Base-by-base conservation (phyloP, 2,888 invertebrate genomes). In the Mactromeris polynyma region DNA sequence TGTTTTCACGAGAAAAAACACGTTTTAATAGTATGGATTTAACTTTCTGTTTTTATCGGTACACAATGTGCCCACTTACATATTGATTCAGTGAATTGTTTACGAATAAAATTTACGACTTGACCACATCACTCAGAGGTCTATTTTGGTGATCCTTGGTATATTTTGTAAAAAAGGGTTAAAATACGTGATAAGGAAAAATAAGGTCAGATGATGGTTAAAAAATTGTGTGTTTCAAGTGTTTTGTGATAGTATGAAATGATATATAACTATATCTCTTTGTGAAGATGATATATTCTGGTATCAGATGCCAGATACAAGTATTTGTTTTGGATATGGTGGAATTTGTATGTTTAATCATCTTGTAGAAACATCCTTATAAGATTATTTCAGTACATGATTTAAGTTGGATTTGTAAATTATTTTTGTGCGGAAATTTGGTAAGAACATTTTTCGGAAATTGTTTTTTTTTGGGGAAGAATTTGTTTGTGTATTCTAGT, bases 1-100 rank as follows among this genome's bases (percentile, higher is more conserved):
- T 85, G 82, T 83, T 84, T 89, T 87, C 78, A 85, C 64, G 64
- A 40, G 78, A 77, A 81, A 80, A 89, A 87, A 73, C 86, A 26
- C 17, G 11, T 46, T 46, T 46, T 46, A 46, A 46, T 46, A 46
- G 46, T 46, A 17, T 46, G 46, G 11, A 46, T 46, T 46, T 46
- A 46, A 46, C 46, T 46, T 46, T 11, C 17, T 46, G 46, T 46
- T 2, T 46, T 46, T 46, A 17, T 14, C 11, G 14, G 11, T 46
- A 17, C 17, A 46, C 6, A 17, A 17, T 46, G 11, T 46, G 46
- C 11, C 46, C 46, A 17, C 14, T 4, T 46, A 17, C 1, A 17
- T 46, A 46, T 46, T 46, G 46, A 46, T 11, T 46, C 17, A 46
- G 46, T 14, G 46, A 46, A 46, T n/a, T 17, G 46, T 17, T 46